A percentile compares a stretch with the other conserved stretches of the same genome.
These are phyloP conservation scores for Scophthalmus maximus DNA, from an alignment of 2,113 vertebrate genomes.

Conservation along the genomic window DNA sequence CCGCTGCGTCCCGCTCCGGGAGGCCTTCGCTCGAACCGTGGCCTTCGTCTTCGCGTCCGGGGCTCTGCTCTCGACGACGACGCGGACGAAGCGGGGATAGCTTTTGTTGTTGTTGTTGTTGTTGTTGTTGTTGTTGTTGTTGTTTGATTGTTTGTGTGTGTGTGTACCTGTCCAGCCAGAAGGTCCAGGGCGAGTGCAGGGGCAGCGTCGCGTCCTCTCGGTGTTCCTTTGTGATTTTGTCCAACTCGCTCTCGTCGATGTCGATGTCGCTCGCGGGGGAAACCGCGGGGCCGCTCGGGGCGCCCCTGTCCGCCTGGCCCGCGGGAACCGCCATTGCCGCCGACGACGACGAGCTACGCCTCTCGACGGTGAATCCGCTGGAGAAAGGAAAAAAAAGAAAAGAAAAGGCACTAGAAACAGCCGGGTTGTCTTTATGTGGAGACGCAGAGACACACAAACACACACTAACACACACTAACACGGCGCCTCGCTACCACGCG, in stretches of 20 bases:
- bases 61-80: too few relatives aligned
- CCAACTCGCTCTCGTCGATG: slow-evolving; percentile 85
- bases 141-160: too few relatives aligned
- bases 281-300: slow-evolving; percentile 65
- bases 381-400: too few relatives aligned
- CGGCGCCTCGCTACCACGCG: slow-evolving; percentile 74
- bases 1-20: slow-evolving; percentile 4
- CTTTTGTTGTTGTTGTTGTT: too few relatives aligned
- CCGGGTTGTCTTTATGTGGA: slow-evolving; percentile 48
- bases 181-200: slow-evolving; percentile 84
- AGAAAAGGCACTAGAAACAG: too few relatives aligned
- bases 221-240: slow-evolving; percentile 81
- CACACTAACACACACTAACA: too few relatives aligned
- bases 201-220: slow-evolving; percentile 78
- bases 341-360: not conserved
- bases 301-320: slow-evolving; percentile 69
- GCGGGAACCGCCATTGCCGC: slow-evolving; percentile 75
- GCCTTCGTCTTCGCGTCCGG: too few relatives aligned
- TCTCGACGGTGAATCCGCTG: too few relatives aligned
- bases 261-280: slow-evolving; percentile 77
- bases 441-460: slow-evolving; percentile 33
- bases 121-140: too few relatives aligned
- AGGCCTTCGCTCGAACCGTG: slow-evolving; percentile 61
- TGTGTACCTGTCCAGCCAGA: slow-evolving; percentile 84
- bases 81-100: too few relatives aligned